phyloP scores from a whole-genome alignment of 1,140 invertebrate genomes.

The Bombus soroeensis region DNA sequence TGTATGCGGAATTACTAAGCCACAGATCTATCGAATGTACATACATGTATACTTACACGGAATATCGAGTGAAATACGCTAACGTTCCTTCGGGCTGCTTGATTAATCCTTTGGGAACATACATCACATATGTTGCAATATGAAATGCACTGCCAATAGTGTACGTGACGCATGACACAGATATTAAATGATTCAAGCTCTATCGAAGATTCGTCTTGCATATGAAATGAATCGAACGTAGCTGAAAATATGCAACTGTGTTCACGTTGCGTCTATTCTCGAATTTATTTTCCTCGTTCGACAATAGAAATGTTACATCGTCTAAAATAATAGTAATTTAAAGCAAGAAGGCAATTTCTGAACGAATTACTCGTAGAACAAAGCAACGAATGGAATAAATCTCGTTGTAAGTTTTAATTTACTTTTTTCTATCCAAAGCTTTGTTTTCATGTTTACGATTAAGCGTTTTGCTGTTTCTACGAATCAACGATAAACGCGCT shows the following conservation, averaged over 20 bases:
- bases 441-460: too few relatives aligned
- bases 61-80: constrained; percentile 5
- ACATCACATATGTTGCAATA: constrained; percentile 2
- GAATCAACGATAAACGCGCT: too few relatives aligned
- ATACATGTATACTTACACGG: neutral
- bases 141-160: constrained; percentile 35
- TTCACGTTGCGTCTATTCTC: too few relatives aligned
- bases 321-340: too few relatives aligned
- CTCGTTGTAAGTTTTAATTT: too few relatives aligned
- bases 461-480: too few relatives aligned
- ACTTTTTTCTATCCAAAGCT: too few relatives aligned
- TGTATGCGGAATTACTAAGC: neutral
- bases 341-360: too few relatives aligned
- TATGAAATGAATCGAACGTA: neutral
- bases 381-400: too few relatives aligned
- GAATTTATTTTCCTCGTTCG: too few relatives aligned
- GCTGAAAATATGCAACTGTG: neutral
- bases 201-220: neutral
- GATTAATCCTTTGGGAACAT: constrained; percentile 40
- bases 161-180: neutral
- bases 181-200: constrained; percentile 7
- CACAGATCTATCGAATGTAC: constrained; percentile 2
- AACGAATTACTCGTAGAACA: too few relatives aligned
- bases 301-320: too few relatives aligned
- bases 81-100: constrained; percentile 18